A percentile compares a stretch with the other conserved stretches of the same genome.
Evolutionary conservation across 2,888 invertebrate genomes (phyloP).

Genomic region (Phania funesta): DNA sequence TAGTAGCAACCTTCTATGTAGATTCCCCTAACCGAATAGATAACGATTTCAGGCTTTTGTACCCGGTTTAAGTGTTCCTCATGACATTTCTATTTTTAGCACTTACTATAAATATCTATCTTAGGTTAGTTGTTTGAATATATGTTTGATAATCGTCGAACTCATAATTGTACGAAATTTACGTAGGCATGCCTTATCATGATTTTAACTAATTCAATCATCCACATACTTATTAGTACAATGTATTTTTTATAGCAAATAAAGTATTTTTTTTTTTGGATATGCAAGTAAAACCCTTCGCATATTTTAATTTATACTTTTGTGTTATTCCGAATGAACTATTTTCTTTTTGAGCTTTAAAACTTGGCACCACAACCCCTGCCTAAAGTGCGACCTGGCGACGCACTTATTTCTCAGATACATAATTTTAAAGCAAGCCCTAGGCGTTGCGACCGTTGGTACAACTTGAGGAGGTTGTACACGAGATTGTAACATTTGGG

Average conservation of each 20-base stretch:
- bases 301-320: background rate
- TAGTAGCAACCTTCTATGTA: background rate
- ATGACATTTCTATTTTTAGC: conserved; percentile 20
- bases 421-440: too few species aligned
- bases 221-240: conserved; percentile 39
- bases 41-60: conserved; percentile 69
- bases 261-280: conserved; percentile 41
- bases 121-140: conserved; percentile 53
- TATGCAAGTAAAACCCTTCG: conserved; percentile 46
- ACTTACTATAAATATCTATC: conserved; percentile 36
- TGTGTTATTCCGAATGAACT: too few species aligned
- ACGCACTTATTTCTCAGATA: too few species aligned
- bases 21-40: conserved; percentile 8
- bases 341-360: too few species aligned
- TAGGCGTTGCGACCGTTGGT: too few species aligned
- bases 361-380: too few species aligned
- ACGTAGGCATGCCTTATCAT: conserved; percentile 60
- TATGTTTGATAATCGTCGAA: conserved; percentile 8
- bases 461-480: too few species aligned
- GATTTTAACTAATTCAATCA: conserved; percentile 30
- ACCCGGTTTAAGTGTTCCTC: conserved; percentile 72
- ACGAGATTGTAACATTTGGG: too few species aligned
- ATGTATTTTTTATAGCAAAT: conserved; percentile 54
- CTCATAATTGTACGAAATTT: conserved; percentile 50
- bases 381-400: too few species aligned